Percentiles rank a stretch among this genome's conserved stretches.
phyloP scores from a whole-genome alignment of 2,888 invertebrate species.

The Phengaris alcon region DNA sequence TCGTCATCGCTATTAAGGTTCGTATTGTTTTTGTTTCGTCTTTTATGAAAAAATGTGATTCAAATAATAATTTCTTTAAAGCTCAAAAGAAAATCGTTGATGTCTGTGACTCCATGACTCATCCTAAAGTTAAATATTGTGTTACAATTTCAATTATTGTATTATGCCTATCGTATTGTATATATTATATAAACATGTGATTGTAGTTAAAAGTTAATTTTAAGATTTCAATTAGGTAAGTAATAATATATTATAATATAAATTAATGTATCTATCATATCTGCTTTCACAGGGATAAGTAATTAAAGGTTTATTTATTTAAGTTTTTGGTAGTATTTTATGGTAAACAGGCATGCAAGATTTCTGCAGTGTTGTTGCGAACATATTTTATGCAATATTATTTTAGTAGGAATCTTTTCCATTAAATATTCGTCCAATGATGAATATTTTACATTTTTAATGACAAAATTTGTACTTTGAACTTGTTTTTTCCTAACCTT shows the following conservation, averaged over 20 bases:
- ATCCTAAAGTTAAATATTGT: too few species aligned
- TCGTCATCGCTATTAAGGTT: not conserved
- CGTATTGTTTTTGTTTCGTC: not conserved
- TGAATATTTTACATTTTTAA: not conserved
- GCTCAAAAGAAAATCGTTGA: too few species aligned
- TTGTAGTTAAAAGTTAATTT: too few species aligned
- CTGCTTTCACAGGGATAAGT: not conserved
- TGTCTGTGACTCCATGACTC: too few species aligned
- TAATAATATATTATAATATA: not conserved
- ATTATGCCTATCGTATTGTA: too few species aligned
- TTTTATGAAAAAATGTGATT: not conserved
- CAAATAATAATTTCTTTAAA: not conserved
- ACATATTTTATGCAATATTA: not conserved
- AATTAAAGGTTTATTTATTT: not conserved
- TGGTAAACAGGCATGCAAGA: not conserved
- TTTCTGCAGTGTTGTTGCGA: not conserved
- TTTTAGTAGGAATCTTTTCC: not conserved
- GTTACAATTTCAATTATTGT: too few species aligned
- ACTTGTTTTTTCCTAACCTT: not conserved
- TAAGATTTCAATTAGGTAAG: too few species aligned
- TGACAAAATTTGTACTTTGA: not conserved
- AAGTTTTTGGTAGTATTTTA: not conserved
- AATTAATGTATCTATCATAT: not conserved
- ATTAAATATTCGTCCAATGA: not conserved
- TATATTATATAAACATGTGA: too few species aligned